Percentiles rank a stretch among this genome's conserved stretches.
Conservation (phyloP, 2,113 vertebrate genomes). For the Pseudorhombus dupliciocellatus region DNA sequence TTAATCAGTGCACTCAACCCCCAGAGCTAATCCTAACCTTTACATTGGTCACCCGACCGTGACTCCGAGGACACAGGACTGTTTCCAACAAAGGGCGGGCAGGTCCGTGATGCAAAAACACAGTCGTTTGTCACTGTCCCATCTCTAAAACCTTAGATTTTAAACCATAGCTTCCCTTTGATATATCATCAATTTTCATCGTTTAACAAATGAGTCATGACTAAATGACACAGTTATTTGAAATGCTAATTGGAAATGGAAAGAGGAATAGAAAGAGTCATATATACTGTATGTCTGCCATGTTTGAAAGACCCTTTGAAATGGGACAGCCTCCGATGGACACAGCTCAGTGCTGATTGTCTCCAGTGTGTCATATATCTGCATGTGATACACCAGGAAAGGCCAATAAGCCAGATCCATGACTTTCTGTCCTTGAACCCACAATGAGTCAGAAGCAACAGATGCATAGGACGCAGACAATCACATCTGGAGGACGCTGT, state of each 20-base stretch:
- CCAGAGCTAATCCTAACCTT: slow-evolving; percentile 54
- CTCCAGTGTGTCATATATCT: not conserved
- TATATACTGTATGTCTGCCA: no score
- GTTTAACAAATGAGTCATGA: no score
- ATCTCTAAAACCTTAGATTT: not conserved
- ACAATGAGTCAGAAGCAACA: not conserved
- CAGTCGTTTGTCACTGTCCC: not conserved
- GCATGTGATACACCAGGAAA: not conserved
- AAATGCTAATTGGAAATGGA: no score
- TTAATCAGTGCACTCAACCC: slow-evolving; percentile 27
- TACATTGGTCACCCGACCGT: slow-evolving; percentile 10
- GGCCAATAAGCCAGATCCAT: not conserved
- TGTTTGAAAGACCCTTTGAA: no score
- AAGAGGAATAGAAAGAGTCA: no score
- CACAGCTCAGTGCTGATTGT: not conserved
- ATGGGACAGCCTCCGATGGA: no score
- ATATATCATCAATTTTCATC: not conserved
- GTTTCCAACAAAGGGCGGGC: not conserved
- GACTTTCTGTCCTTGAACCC: not conserved
- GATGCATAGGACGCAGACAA: not conserved
- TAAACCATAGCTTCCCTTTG: no score
- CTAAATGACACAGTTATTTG: no score
- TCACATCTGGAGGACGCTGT: slow-evolving; percentile 17
- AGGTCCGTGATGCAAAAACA: not conserved
- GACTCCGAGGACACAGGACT: slow-evolving; percentile 2